Evolutionary conservation across 2,888 invertebrate species (phyloP), one percentile per base, ranked within the genome.

Genomic region (Dysmachus trigonus): DNA sequence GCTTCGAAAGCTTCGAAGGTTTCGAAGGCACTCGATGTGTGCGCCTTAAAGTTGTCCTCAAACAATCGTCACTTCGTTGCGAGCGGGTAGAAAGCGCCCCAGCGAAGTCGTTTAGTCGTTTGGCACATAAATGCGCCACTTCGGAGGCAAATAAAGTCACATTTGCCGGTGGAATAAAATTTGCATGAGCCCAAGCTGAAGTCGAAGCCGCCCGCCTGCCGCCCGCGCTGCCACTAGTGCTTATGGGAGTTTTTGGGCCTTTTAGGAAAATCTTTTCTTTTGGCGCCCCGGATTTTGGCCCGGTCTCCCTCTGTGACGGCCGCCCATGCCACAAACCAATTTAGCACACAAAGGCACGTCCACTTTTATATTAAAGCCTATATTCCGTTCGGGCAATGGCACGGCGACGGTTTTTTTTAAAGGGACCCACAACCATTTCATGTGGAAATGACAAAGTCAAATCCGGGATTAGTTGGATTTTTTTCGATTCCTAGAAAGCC

Each of bases 381-480:
- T 41, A n/a, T 77, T n/a, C 47, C 1, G 30, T n/a, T n/a, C 6
- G 77, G 47, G 47, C 41, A 41, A 10, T 10, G n/a, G 30, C 22
- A 22, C 41, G 30, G 22, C 76, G n/a, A n/a, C 62, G 27, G 30
- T 77, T 77, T n/a, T n/a, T n/a, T n/a, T n/a, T 77, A 47, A 77
- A 77, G 35, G 18, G 13, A n/a, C n/a, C 47, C 47, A 5, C 22
- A 27, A 8, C 10, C 77, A 41, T 77, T 77, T 30, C 77, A 77
- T 47, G 41, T 77, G 77, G 77, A 77, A 47, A 77, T 77, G 77
- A 77, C 77, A 77, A 77, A 77, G 77, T 41, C 77, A 77, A 77
- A 77, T 77, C 77, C 77, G 10, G 77, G 77, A 77, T 77, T 77
- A 77, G 77, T 41, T 47, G 47, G 47, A 77, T 18, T n/a, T 77